Conservation (phyloP, 2,797 vertebrate species). For the Chiroxiphia lanceolata region DNA sequence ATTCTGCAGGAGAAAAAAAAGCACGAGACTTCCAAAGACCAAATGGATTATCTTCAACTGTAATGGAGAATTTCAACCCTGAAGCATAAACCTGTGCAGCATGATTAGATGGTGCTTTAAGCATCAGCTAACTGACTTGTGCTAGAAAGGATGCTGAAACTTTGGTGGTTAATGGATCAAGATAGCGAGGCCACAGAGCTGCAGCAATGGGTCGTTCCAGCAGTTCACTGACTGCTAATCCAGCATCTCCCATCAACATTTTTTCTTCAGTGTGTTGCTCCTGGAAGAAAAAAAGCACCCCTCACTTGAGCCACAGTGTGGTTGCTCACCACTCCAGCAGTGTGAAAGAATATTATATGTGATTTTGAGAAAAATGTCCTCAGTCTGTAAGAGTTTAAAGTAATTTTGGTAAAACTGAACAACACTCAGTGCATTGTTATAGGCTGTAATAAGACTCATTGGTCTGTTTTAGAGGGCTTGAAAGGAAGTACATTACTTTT, state of each 20-base stretch:
- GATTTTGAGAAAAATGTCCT: background rate
- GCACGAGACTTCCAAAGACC: background rate
- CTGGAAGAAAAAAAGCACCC: background rate
- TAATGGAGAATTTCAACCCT: background rate
- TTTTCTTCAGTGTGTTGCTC: background rate
- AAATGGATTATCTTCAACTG: background rate
- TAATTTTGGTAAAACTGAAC: background rate
- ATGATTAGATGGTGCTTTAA: background rate
- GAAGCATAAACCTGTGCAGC: background rate
- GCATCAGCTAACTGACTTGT: background rate
- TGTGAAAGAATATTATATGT: background rate
- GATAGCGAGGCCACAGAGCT: background rate
- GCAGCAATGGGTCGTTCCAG: background rate
- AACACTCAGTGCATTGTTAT: background rate
- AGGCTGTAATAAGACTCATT: background rate
- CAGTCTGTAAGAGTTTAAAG: background rate
- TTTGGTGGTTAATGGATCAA: background rate
- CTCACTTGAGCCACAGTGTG: background rate
- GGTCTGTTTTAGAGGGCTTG: background rate
- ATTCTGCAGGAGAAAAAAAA: background rate
- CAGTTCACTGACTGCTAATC: background rate
- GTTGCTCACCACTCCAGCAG: background rate
- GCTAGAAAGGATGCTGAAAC: background rate
- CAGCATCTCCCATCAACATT: background rate
- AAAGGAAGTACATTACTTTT: background rate